These are phyloP conservation scores for Columba guinea DNA, from an alignment of 2,797 vertebrate species.

Conservation along the genomic window DNA sequence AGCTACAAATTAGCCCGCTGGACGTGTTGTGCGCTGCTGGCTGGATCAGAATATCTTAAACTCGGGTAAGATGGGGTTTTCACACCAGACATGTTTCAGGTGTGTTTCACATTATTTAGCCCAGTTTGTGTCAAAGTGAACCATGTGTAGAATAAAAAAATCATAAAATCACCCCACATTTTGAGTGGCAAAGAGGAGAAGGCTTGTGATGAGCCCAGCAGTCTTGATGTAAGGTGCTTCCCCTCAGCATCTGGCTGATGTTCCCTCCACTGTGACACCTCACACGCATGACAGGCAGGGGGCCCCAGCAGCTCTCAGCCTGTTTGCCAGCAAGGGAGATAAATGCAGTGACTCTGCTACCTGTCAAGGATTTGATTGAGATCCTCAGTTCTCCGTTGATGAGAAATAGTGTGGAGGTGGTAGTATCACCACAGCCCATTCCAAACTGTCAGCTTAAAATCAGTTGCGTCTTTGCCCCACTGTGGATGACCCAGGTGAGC, in stretches of 20 bases:
- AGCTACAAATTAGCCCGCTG: slow-evolving; percentile 98
- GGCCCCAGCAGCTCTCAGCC: accelerated
- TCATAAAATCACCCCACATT: not conserved
- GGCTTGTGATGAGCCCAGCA: accelerated
- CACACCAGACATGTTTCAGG: accelerated
- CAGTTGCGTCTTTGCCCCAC: not conserved
- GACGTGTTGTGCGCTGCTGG: slow-evolving; percentile 96
- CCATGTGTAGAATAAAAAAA: not conserved
- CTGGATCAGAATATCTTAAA: slow-evolving; percentile 96
- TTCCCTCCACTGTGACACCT: not conserved
- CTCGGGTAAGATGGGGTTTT: slow-evolving; percentile 72
- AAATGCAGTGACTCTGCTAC: not conserved
- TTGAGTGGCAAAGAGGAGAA: not conserved
- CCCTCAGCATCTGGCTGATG: not conserved
- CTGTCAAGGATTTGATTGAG: not conserved
- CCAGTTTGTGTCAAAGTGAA: accelerated
- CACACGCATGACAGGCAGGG: accelerated
- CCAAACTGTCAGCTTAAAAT: not conserved
- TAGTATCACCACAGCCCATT: accelerated
- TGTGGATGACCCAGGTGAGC: not conserved
- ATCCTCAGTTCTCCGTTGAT: not conserved
- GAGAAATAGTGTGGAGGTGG: not conserved
- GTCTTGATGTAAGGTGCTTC: not conserved
- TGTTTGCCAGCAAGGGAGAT: not conserved
- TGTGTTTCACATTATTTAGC: not conserved